Conservation (phyloP, 2,113 vertebrate genomes). For the Paramisgurnus dabryanus region DNA sequence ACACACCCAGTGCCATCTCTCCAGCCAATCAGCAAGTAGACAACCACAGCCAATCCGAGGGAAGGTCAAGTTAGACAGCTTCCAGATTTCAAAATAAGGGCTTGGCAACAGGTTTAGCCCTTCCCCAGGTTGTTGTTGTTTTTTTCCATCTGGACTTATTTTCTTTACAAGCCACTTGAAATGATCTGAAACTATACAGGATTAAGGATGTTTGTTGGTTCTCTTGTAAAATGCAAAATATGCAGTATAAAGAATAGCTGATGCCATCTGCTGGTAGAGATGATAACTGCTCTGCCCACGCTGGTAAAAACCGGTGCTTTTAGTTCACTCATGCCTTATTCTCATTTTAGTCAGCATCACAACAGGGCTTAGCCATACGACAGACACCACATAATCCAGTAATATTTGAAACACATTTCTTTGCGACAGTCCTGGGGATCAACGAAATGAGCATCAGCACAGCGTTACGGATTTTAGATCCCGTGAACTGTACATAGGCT, state of each 20-base stretch:
- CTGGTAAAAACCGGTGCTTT: conserved; percentile 47
- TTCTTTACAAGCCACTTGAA: conserved; percentile 9
- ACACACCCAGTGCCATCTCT: conserved; percentile 64
- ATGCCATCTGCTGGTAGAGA: conserved; percentile 25
- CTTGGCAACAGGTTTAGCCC: conserved; percentile 8
- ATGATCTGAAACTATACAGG: background rate
- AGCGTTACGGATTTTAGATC: background rate
- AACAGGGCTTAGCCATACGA: conserved; percentile 18
- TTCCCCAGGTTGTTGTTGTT: conserved; percentile 11
- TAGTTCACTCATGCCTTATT: conserved; percentile 55
- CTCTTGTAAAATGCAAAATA: conserved; percentile 1
- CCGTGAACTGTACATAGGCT: conserved; percentile 6
- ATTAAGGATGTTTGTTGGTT: background rate
- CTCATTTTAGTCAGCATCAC: conserved; percentile 41
- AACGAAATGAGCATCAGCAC: background rate
- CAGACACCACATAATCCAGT: conserved; percentile 1
- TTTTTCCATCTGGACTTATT: conserved; percentile 9
- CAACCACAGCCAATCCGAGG: conserved; percentile 55
- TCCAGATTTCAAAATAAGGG: conserved; percentile 36
- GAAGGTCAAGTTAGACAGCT: conserved; percentile 60
- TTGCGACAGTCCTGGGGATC: background rate
- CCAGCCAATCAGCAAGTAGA: conserved; percentile 43
- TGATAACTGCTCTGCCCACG: conserved; percentile 19
- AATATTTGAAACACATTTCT: background rate
- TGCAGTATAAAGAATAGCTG: background rate